Evolutionary conservation across 2,113 vertebrate genomes (phyloP), one percentile per base, ranked within the genome.

Genomic region (Lynx canadensis): DNA sequence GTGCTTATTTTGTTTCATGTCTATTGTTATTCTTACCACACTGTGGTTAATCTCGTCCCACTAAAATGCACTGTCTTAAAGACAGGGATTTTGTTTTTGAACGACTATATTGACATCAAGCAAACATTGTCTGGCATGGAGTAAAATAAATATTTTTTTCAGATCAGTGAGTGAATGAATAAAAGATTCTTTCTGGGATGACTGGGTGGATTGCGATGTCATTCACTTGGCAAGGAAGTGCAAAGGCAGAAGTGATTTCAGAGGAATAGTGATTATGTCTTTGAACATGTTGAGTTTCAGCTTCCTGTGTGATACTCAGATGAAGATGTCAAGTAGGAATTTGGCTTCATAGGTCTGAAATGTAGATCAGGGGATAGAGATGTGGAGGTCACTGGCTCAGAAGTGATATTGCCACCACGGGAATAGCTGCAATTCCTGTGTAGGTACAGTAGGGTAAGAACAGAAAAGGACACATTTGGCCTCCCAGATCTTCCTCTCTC

Each of bases 131-230:
- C 66, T 91, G 16, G n/a, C 29, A 71, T 14, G 92, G 36, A 95
- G 50, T 52, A 76, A 93, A 68, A 33, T 38, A 92, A 57, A 41
- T 57, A n/a, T 88, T 88, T 97, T 55, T 55, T 96, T 48, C 82
- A 83, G 78, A 74, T 78, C 71, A 79, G 1, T 25, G 31, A 94
- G 50, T 76, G 29, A 97, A 83, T 69, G 36, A 74, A 81, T 94
- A 82, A 81, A 89, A 92, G 27, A 52, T 83, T 83, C n/a, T 91
- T 94, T 65, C 66, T 68, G 25, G 19, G 21, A 31, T 79, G 27
- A 63, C 55, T 36, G 3, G 36, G 36, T 65, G 7, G 3, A 45
- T 68, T 60, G 11, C 50, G 16, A n/a, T 79, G 31, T 38, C 52
- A 71, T 88, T 95, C 65, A 21, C 57, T 93, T 74, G 63, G 50